Conservation (phyloP, 2,113 vertebrate species). For the Ceyx melanurus region DNA sequence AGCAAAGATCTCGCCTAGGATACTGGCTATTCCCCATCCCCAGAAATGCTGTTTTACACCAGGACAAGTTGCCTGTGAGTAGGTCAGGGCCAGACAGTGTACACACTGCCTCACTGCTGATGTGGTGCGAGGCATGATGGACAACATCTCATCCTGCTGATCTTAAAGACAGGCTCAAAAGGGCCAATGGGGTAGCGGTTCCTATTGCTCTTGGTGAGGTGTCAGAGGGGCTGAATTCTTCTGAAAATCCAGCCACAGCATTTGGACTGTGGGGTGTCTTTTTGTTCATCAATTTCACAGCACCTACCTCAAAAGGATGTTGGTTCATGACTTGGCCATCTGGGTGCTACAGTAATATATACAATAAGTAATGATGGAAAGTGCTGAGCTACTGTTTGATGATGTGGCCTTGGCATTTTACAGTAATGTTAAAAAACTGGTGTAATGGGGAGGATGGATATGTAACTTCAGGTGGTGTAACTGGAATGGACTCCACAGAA, state of each 20-base stretch:
- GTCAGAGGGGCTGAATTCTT: background rate
- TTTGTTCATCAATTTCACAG: constrained; percentile 22
- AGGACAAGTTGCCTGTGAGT: background rate
- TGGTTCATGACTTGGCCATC: background rate
- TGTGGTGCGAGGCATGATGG: background rate
- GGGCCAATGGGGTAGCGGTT: background rate
- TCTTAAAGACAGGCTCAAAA: background rate
- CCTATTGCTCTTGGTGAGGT: constrained; percentile 15
- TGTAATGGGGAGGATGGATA: background rate
- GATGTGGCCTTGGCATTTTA: background rate
- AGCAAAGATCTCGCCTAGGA: background rate
- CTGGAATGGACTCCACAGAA: background rate
- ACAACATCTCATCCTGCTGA: rapidly evolving
- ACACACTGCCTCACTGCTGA: background rate
- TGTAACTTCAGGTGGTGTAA: background rate
- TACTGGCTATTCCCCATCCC: background rate
- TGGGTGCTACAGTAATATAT: background rate
- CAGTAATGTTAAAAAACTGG: background rate
- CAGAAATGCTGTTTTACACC: constrained; percentile 11
- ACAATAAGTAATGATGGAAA: background rate
- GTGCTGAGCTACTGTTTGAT: background rate
- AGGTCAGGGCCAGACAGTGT: background rate
- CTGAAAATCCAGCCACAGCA: background rate
- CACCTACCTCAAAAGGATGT: constrained; percentile 14
- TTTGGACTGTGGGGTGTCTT: background rate